Base-by-base conservation (phyloP, 1,140 invertebrate species). In the Drosophila azteca region DNA sequence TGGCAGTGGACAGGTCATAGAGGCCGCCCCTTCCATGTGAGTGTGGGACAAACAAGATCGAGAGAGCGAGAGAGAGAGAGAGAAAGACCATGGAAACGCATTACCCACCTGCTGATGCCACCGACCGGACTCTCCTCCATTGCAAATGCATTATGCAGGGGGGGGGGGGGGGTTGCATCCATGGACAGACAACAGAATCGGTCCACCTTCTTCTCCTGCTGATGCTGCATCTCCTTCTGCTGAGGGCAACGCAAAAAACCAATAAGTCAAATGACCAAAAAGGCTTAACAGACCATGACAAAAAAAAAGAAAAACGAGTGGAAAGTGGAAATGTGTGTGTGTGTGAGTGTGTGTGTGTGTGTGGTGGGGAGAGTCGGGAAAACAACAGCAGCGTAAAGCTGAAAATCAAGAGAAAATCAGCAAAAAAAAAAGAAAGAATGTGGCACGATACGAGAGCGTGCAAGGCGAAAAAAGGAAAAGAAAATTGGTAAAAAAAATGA, bases 241-340 rank as follows among this genome's bases (percentile, higher is more conserved):
- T 48, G 59, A 54, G 66, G 51, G 48, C 65, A 70, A 49, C 63
- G 51, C 54, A 88, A 88, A 88, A 69, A 88, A 89, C 79, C 83
- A 88, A 88, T 88, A 88, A 88, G 83, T 88, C 83, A 88, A 89
- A 88, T 79, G 79, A 88, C 83, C 79, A 87, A 88, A 85, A 88
- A 88, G 83, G 83, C 84, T 88, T 88, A 88, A 83, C 83, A 77
- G 76, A 83, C 82, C 81, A 83, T 83, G 81, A 77, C 76, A 74
- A 64, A 78, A 69, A 72, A 62, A 85, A 60, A 13, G 17, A 76
- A 52, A 77, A 59, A 45, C 68, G 31, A 35, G 31, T 35, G 35
- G 11, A 5, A 13, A 39, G 35, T 39, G 35, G 35, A 39, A 39
- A 39, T 39, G 35, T 39, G 11, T 39, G 35, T 31, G 29, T 31